Evolutionary conservation across 2,888 invertebrate genomes (phyloP).

Genomic region (Elmis aenea): DNA sequence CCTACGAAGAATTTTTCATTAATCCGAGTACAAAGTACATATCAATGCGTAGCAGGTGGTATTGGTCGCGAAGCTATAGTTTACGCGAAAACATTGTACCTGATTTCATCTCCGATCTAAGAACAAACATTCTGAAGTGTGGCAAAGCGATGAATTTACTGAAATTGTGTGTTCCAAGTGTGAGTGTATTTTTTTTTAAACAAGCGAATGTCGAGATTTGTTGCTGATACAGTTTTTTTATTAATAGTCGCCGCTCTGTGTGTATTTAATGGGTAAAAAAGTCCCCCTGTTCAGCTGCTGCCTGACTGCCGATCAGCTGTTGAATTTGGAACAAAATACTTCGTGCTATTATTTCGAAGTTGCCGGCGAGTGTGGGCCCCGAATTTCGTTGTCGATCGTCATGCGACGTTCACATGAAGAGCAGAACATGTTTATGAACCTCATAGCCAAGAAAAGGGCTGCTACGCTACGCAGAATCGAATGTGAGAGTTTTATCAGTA

Average conservation of each 20-base stretch:
- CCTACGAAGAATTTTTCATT: conserved; percentile 81
- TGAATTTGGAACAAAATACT: conserved; percentile 32
- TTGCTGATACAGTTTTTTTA: conserved; percentile 2
- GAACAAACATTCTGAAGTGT: conserved; percentile 64
- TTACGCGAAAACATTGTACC: conserved; percentile 56
- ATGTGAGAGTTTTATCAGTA: conserved; percentile 30
- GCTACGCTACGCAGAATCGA: conserved; percentile 39
- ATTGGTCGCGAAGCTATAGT: conserved; percentile 63
- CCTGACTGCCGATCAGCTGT: conserved; percentile 37
- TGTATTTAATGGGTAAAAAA: conserved; percentile 38
- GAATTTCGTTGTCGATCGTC: conserved; percentile 33
- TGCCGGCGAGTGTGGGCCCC: conserved; percentile 35
- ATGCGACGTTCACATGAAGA: conserved; percentile 29
- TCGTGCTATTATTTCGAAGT: conserved; percentile 40
- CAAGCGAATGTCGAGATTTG: too few relatives aligned
- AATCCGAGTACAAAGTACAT: conserved; percentile 61
- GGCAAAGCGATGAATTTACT: conserved; percentile 70
- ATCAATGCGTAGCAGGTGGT: conserved; percentile 57
- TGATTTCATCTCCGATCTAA: conserved; percentile 60
- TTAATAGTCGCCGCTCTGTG: conserved; percentile 38
- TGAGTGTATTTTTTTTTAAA: too few relatives aligned
- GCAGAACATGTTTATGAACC: conserved; percentile 30
- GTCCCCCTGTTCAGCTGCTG: conserved; percentile 40
- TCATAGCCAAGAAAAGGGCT: conserved; percentile 38
- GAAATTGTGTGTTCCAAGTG: conserved; percentile 64